Conservation (phyloP, 2,797 vertebrate genomes). For the Gorsachius magnificus region DNA sequence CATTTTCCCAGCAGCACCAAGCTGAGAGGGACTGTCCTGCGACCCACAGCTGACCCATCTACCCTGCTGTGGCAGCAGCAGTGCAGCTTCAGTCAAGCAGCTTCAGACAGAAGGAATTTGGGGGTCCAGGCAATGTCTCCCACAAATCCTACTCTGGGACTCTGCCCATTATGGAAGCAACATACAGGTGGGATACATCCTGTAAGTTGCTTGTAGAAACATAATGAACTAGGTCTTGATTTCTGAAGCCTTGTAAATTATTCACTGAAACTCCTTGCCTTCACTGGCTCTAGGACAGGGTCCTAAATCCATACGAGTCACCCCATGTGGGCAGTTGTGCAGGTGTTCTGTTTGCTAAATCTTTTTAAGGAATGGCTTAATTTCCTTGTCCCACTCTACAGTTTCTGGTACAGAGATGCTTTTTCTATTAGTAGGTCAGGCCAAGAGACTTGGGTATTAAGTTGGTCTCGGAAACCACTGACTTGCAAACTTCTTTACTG, state of each 20-base stretch:
- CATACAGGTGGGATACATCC: fast-evolving
- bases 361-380: not conserved
- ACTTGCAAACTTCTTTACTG: not conserved
- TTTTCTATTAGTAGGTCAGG: not conserved
- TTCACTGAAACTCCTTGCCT: not conserved
- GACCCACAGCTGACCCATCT: not conserved
- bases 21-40: not conserved
- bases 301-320: not conserved
- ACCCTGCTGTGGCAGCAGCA: not conserved
- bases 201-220: not conserved
- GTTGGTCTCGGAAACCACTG: not conserved
- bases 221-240: not conserved
- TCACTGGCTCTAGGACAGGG: not conserved
- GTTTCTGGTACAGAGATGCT: not conserved
- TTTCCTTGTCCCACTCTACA: not conserved
- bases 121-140: not conserved
- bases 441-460: not conserved
- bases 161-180: not conserved
- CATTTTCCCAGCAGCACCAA: not conserved
- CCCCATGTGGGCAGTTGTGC: not conserved
- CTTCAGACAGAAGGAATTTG: not conserved
- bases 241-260: not conserved
- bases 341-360: not conserved
- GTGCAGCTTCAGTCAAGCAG: not conserved
- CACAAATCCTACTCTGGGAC: not conserved